Base-by-base conservation (phyloP, 92 coral and sea anemone species). In the Meandrina meandrites region DNA sequence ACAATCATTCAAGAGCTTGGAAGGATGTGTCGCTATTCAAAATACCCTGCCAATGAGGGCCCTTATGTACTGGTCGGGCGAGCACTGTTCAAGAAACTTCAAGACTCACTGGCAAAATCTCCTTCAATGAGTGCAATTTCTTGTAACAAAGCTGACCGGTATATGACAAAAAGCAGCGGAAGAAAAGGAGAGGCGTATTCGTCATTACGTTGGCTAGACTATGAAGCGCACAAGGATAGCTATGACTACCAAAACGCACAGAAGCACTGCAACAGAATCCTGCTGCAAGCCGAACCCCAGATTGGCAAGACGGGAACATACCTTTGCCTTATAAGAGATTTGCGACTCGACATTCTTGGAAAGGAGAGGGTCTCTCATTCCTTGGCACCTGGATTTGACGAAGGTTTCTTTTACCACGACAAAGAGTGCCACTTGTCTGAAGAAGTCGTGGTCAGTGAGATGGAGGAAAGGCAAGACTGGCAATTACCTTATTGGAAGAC, bases 271-370 rank as follows among this genome's bases (percentile, higher is more conserved):
- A 87, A 87, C 81, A 54, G 90, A 87, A 72, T 87, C 57, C 70
- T 87, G 36, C 82, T 87, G 45, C 90, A 87, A 40, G 90, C 90
- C 18, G 90, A 87, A 47, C 90, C 90, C n/a, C 90, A 88, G 70
- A 88, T 88, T 37, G 91, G 91, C 36, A 88, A 88, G 60, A 88
- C 91, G 12, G 91, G 88, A 13, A 42, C 91, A 9, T 88, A 88
- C 69, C 66, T 88, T 36, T 88, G 84, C 69, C 91, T 88, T 8
- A 83, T 88, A 79, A 83, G 77, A 72, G 69, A 75, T 13, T 74
- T 88, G 35, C 79, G 91, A 36, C 82, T 40, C n/a, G 88, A 83
- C 30, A 60, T 88, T 50, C 15, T 78, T 31, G 69, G 81, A 32
- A 51, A 78, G 69, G 47, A 78, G 18, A 78, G 17, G 2, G 81